Evolutionary conservation across 2,797 vertebrate genomes (phyloP), one percentile per base, ranked within the genome.

Genomic region (Cossypha niveicapilla): DNA sequence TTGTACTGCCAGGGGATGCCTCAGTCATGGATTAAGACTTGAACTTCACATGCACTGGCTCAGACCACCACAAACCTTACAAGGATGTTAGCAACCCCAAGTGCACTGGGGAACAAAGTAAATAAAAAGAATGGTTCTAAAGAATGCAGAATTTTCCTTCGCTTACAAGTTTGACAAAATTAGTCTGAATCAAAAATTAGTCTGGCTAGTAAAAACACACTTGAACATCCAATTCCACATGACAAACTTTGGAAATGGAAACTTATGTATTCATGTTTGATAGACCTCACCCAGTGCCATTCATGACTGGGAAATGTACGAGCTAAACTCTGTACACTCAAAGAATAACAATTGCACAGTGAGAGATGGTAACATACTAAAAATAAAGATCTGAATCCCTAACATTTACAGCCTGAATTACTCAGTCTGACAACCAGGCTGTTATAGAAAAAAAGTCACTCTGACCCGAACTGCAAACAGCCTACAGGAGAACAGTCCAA

Each of bases 271-370:
- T 78, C 15, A 35, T 27, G 13, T 82, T 25, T 53, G 24, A 48
- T 42, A n/a, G 6, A 66, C 9, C n/a, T 37, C 0, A 0, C 12
- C 19, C 48, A 68, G 34, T 56, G 45, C 17, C 48, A 71, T 18
- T 86, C n/a, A 27, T 7, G 39, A 32, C 18, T 42, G 34, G 47
- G 41, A 93, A 91, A 87, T 30, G 12, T 17, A 48, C 14, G 39
- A 88, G 24, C 42, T 41, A 72, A 74, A 28, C 4, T 10, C 48
- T 37, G 22, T 10, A 34, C 28, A 45, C 51, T 42, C 80, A 91
- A 48, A 48, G 41, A 90, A 56, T 13, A 91, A 47, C 23, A 56
- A 71, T 30, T 68, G 47, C 37, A 45, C 44, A 77, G 24, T 1
- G 3, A 84, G 42, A 89, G 28, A 90, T n/a, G 27, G 11, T 27